A percentile compares a stretch with the other conserved stretches of the same genome.
These are phyloP conservation scores for Pegoplata infirma DNA, from an alignment of 2,888 invertebrate genomes.

Conservation along the genomic window DNA sequence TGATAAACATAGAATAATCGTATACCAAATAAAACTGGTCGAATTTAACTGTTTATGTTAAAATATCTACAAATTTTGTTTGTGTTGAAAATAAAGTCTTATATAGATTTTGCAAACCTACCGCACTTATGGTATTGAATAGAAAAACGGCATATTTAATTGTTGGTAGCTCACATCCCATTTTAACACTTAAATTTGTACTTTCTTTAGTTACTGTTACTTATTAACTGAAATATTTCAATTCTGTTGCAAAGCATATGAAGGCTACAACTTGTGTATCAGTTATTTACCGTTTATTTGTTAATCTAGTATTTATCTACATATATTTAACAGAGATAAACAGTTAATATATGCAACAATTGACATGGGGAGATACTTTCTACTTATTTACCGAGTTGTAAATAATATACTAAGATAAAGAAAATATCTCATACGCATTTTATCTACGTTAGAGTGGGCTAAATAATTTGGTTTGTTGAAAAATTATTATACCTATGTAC, in stretches of 20 bases:
- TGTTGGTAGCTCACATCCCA: constrained; percentile 73
- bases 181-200: constrained; percentile 52
- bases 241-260: constrained; percentile 36
- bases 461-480: too few relatives aligned
- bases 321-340: too few relatives aligned
- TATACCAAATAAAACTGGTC: background rate
- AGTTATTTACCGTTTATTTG: background rate
- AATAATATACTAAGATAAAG: too few relatives aligned
- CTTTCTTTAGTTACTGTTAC: constrained; percentile 44
- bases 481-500: too few relatives aligned
- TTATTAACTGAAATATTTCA: constrained; percentile 35
- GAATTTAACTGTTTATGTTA: constrained; percentile 5
- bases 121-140: constrained; percentile 73
- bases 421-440: too few relatives aligned
- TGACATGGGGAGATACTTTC: too few relatives aligned
- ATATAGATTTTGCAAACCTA: constrained; percentile 65
- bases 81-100: background rate
- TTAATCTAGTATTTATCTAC: too few relatives aligned
- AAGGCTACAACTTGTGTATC: background rate
- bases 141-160: constrained; percentile 71
- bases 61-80: background rate
- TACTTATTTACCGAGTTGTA: too few relatives aligned
- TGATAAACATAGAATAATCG: background rate
- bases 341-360: too few relatives aligned
- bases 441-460: too few relatives aligned